Conservation (phyloP, 2,888 invertebrate genomes). For the Galerucella calmariensis region DNA sequence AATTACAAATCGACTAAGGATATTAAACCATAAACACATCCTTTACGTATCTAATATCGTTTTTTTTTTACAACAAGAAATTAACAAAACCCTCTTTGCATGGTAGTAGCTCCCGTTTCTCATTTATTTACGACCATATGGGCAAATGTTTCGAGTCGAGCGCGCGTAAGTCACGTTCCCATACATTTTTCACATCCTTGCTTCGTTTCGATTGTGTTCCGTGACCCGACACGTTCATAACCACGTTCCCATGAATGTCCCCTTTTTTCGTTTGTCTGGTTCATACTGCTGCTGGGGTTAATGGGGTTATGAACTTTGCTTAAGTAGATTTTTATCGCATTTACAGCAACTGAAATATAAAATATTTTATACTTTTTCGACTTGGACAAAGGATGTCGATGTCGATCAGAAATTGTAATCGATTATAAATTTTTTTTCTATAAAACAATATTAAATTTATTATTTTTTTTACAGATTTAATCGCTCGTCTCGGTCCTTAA, state of each 20-base stretch:
- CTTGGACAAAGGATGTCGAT: no score
- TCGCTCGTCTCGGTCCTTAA: no score
- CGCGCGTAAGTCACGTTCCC: constrained; percentile 33
- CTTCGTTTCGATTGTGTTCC: constrained; percentile 1
- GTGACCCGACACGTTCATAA: constrained; percentile 12
- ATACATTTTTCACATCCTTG: constrained; percentile 15
- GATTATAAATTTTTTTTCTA: no score
- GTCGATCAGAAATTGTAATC: no score
- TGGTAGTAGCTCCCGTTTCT: constrained; percentile 2
- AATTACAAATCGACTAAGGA: no score
- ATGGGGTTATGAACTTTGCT: neutral
- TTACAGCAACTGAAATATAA: no score
- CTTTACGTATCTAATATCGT: no score
- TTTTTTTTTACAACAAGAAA: no score
- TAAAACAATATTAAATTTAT: no score
- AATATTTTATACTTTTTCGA: no score
- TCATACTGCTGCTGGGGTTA: neutral
- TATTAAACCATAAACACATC: no score
- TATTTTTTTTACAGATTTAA: no score
- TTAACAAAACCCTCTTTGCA: neutral
- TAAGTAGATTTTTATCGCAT: neutral
- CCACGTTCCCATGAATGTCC: constrained; percentile 28
- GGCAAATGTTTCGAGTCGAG: constrained; percentile 15
- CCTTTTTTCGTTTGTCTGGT: constrained; percentile 9
- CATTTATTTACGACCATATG: constrained; percentile 4